Evolutionary conservation across 1,140 invertebrate genomes (phyloP), one percentile per base, ranked within the genome.

Genomic region (Paralvinella palmiformis): DNA sequence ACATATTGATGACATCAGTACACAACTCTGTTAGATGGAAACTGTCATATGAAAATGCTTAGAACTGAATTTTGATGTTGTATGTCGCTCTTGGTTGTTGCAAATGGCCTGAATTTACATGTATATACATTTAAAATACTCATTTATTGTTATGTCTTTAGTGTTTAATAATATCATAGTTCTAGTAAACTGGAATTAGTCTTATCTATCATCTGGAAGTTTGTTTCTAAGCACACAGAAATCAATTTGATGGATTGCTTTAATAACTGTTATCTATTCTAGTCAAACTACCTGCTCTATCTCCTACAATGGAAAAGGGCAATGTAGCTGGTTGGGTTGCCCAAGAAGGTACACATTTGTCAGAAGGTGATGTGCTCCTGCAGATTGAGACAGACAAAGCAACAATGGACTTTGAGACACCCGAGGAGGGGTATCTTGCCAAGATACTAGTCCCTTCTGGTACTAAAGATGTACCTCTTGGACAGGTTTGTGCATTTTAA

Each of bases 341-440:
- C 79, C 96, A 96, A 76, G 95, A 96, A 85, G 95, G 86, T 56
- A 86, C 87, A 64, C 81, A 85, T 67, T 65, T 87, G 20, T 3
- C 86, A 17, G 69, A 70, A 64, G 67, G 89, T 73, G 95, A 98
- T 77, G 78, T 98, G 4, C 81, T 98, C 32, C 94, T 93, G 68
- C 94, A 98, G 85, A 98, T 98, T 77, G 95, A 98, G 85, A 98
- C 95, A 3, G 95, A 98, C 74, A 98, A 98, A 82, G 95, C 95
- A 0, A 97, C 94, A 0, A 98, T 98, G 94, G 95, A 93, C 1
- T 97, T 98, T 82, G 95, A 98, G 82, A 97, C 94, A 4, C 94
- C 93, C 0, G 94, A 97, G 76, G 95, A 98, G 82, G 92, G 92
- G 52, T 97, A 91, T 76, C 76, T 98, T 59, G 95, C 95, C 2